Evolutionary conservation across 2,797 vertebrate species (phyloP), one percentile per base, ranked within the genome.

Genomic region (Poecile montanus): DNA sequence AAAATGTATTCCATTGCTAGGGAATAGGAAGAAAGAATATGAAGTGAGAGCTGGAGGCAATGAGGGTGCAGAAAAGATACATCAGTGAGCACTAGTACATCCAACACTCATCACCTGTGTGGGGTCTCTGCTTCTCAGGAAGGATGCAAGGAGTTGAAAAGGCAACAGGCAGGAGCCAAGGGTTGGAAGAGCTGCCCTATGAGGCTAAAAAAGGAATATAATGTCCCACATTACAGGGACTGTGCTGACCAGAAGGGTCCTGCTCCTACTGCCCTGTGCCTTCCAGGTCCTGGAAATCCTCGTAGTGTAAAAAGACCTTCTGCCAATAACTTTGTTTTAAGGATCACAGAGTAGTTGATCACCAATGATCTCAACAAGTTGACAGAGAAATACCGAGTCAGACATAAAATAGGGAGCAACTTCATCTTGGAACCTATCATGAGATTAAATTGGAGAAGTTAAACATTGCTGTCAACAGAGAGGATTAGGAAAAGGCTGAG

Each of bases 361-460:
- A 77, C 14, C 50, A 58, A 17, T 67, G n/a, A 94, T 73, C 85
- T 91, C 88, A 78, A 67, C 76, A 81, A 81, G 36, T 0, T 2
- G 2, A 90, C 62, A 84, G 58, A 57, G 38, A 85, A 91, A 42
- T 84, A 72, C 65, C 51, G 85, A 89, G 73, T 90, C 82, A 95
- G 85, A 34, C 8, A 51, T 66, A 70, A 84, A 93, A 62, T 2
- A 81, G 56, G 66, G 88, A 94, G 85, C 62, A 95, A 83, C 48
- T 88, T 93, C 40, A 16, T 88, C 88, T 72, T 50, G 23, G 60
- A 76, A 73, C 30, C 12, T 48, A 65, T 80, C 6, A 74, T 34
- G 60, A 91, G 62, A 94, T 93, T 88, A 84, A 66, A 90, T 45
- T 0, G 0, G 47, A 88, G 79, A 89, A 94, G 73, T 60, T 51